A percentile compares a stretch with the other conserved stretches of the same genome.
Evolutionary conservation across 2,888 invertebrate genomes (phyloP).

Genomic region (Oscheius sp.): DNA sequence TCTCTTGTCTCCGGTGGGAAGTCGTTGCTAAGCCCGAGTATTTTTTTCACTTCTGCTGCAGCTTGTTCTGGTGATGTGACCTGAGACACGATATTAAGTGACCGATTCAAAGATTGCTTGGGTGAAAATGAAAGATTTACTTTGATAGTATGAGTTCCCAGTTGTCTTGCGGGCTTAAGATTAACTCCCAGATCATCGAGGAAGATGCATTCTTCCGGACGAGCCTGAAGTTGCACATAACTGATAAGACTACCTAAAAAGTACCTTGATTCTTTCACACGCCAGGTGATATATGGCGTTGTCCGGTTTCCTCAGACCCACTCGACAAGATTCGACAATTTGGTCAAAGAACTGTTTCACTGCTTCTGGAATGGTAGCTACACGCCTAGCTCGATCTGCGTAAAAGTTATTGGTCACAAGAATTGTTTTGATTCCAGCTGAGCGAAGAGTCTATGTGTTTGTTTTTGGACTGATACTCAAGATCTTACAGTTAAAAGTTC

Average conservation of each 20-base stretch:
- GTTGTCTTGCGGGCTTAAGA: constrained; percentile 73
- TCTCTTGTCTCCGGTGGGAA: constrained; percentile 52
- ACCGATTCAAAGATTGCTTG: constrained; percentile 3
- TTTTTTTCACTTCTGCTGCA: constrained; percentile 40
- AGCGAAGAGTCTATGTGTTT: constrained; percentile 62
- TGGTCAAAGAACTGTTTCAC: constrained; percentile 55
- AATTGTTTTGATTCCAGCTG: constrained; percentile 75
- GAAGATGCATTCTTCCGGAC: constrained; percentile 69
- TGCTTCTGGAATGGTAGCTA: constrained; percentile 53
- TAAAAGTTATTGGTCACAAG: constrained; percentile 76
- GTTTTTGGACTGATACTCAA: not conserved
- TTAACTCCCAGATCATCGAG: constrained; percentile 76
- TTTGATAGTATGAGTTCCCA: constrained; percentile 75
- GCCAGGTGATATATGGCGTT: constrained; percentile 73
- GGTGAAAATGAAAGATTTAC: constrained; percentile 48
- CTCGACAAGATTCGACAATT: constrained; percentile 75
- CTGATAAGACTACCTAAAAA: not conserved
- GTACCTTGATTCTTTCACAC: constrained; percentile 63
- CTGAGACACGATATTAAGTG: not conserved
- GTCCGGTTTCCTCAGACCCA: constrained; percentile 75
- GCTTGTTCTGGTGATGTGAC: constrained; percentile 45
- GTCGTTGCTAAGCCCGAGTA: constrained; percentile 29
- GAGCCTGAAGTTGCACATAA: constrained; percentile 25
- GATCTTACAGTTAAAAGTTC: constrained; percentile 23
- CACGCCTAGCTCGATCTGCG: constrained; percentile 62